A percentile compares a stretch with the other conserved stretches of the same genome.
These are phyloP conservation scores for Halyomorpha halys DNA, from an alignment of 1,140 invertebrate genomes.

Conservation along the genomic window DNA sequence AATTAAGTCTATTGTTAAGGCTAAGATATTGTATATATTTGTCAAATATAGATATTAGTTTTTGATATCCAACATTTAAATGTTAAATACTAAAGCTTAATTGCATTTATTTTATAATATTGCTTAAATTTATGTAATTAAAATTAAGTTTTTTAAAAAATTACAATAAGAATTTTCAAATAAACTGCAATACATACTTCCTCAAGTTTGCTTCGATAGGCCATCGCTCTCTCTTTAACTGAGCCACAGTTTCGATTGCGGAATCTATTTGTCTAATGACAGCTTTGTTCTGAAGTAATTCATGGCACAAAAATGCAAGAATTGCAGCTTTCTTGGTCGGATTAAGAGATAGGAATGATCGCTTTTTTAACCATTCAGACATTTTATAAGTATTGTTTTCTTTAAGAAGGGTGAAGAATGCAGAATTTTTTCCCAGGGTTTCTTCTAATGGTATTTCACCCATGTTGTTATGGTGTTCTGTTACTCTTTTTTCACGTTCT, in stretches of 20 bases:
- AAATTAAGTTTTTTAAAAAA: too few relatives aligned
- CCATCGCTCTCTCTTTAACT: slow-evolving; percentile 67
- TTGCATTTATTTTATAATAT: too few relatives aligned
- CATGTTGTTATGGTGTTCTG: slow-evolving; percentile 66
- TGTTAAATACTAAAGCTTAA: too few relatives aligned
- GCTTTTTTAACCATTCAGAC: slow-evolving; percentile 62
- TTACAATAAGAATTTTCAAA: too few relatives aligned
- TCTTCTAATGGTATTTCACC: slow-evolving; percentile 46
- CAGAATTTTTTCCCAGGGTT: slow-evolving; percentile 57
- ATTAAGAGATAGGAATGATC: slow-evolving; percentile 75
- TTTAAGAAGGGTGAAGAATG: slow-evolving; percentile 64
- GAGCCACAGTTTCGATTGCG: slow-evolving; percentile 61
- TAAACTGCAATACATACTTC: slow-evolving; percentile 57
- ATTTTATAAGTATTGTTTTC: slow-evolving; percentile 62
- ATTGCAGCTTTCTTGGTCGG: slow-evolving; percentile 78
- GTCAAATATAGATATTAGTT: too few relatives aligned
- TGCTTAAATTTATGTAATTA: too few relatives aligned
- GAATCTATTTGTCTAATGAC: slow-evolving; percentile 70
- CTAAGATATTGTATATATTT: too few relatives aligned
- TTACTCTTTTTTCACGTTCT: slow-evolving; percentile 61
- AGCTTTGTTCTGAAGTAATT: slow-evolving; percentile 83
- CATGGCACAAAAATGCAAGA: slow-evolving; percentile 83
- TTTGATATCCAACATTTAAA: too few relatives aligned
- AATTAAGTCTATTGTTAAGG: too few relatives aligned
- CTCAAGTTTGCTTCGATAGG: slow-evolving; percentile 77